Conservation (phyloP, 1,140 invertebrate genomes). For the Penaeus chinensis region DNA sequence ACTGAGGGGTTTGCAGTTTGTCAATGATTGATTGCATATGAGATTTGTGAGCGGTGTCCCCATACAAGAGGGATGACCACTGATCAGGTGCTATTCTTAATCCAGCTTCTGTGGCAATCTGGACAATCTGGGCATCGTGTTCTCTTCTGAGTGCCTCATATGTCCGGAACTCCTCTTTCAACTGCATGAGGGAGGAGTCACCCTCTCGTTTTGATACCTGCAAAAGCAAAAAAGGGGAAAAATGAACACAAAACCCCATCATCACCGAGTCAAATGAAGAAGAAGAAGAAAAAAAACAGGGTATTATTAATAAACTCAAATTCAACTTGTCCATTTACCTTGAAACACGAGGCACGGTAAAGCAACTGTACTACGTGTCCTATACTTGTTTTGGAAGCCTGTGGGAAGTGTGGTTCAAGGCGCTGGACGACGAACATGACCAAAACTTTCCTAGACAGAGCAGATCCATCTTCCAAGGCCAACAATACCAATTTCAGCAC, state of each 20-base stretch:
- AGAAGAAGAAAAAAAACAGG: not conserved
- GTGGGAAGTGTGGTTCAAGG: slow-evolving; percentile 93
- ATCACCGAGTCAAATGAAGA: not conserved
- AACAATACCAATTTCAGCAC: slow-evolving; percentile 93
- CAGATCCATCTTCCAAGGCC: slow-evolving; percentile 94
- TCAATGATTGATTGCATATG: slow-evolving; percentile 99
- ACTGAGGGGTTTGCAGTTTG: slow-evolving; percentile 81
- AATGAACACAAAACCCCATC: not conserved
- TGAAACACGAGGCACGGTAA: slow-evolving; percentile 98
- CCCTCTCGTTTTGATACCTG: slow-evolving; percentile 96
- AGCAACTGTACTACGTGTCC: slow-evolving; percentile 98
- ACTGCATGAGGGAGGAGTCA: slow-evolving; percentile 97
- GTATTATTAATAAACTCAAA: not conserved
- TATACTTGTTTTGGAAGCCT: slow-evolving; percentile 69
- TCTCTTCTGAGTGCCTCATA: slow-evolving; percentile 93
- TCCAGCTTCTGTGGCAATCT: slow-evolving; percentile 97
- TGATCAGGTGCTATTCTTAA: slow-evolving; percentile 97
- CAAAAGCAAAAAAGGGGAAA: not conserved
- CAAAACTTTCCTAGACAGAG: slow-evolving; percentile 95
- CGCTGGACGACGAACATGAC: slow-evolving; percentile 99
- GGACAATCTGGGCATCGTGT: slow-evolving; percentile 98
- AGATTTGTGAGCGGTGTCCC: slow-evolving; percentile 93
- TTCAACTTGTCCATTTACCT: slow-evolving; percentile 73
- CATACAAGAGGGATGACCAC: slow-evolving; percentile 96
- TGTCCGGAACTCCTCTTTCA: slow-evolving; percentile 96